Evolutionary conservation across 2,113 vertebrate genomes (phyloP).

Genomic region (Microtus pennsylvanicus): DNA sequence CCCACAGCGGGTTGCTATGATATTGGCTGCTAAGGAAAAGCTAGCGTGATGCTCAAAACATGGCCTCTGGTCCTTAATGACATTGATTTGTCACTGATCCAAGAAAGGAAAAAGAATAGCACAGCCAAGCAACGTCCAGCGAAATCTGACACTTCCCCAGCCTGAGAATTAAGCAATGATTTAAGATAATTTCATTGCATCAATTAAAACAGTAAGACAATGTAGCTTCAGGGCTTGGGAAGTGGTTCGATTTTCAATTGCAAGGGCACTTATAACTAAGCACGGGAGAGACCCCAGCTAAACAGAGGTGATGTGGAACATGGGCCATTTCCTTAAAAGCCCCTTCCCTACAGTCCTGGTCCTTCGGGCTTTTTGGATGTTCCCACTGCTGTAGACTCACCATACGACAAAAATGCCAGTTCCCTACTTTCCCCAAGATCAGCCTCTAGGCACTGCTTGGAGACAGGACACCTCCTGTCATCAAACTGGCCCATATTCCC

Average conservation of each 20-base stretch:
- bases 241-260: not conserved
- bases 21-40: slow-evolving; percentile 40
- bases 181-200: not conserved
- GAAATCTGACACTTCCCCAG: slow-evolving; percentile 8
- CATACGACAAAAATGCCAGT: not conserved
- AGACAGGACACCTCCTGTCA: not conserved
- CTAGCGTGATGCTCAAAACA: not conserved
- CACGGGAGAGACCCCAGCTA: not conserved
- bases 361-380: not conserved
- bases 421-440: not conserved
- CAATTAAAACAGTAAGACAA: slow-evolving; percentile 30
- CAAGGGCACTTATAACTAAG: slow-evolving; percentile 18
- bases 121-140: not conserved
- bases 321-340: not conserved
- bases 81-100: slow-evolving; percentile 12
- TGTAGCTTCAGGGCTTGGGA: slow-evolving; percentile 5
- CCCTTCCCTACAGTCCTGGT: not conserved
- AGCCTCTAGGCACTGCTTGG: not conserved
- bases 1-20: slow-evolving; percentile 33
- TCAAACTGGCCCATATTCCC: not conserved
- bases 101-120: not conserved
- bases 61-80: not conserved
- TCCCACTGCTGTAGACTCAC: not conserved
- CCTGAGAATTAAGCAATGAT: slow-evolving; percentile 2
- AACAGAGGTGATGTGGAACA: not conserved